Evolutionary conservation across 2,888 invertebrate species (phyloP), one percentile per base, ranked within the genome.

Genomic region (Myathropa florea): DNA sequence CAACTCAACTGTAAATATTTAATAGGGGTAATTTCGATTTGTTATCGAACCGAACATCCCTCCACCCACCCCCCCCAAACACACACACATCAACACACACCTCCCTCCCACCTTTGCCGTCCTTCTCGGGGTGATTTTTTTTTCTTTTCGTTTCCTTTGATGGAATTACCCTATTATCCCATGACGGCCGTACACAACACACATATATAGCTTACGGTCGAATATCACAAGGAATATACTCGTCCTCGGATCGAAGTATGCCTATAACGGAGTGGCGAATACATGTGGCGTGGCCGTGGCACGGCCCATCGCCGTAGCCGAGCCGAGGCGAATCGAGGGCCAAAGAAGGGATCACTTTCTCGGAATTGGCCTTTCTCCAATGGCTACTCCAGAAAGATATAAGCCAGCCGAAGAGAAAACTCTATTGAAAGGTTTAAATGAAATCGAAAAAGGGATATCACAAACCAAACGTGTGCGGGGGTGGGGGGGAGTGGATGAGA

Each of bases 161-260:
- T 88, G 78, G 86, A 86, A 89, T 89, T 89, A 89, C 88, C 88
- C 89, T 84, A 88, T 89, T 89, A 88, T 84, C 88, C 88, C 88
- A 89, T 89, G 88, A 88, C 88, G 86, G 78, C 83, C 86, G 59
- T 86, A 60, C 82, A 65, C 71, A 30, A 64, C 36, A 72, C 55
- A 82, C 75, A 63, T 39, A 73, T 65, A 61, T 9, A 33, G 39
- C 73, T 55, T 65, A 65, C 73, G 86, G 86, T 86, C 83, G 83
- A 86, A 86, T 83, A 78, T 86, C 85, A 83, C 18, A 46, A 46
- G 46, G 46, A 46, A 46, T 46, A 46, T 46, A n/a, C 46, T 46
- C 46, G 46, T 46, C 46, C 46, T 46, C 46, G 46, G n/a, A 18
- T 46, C 46, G 46, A 70, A 78, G 83, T 83, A 86, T 83, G 85